Base-by-base conservation (phyloP, 2,888 invertebrate genomes). In the Plagiodera versicolora region DNA sequence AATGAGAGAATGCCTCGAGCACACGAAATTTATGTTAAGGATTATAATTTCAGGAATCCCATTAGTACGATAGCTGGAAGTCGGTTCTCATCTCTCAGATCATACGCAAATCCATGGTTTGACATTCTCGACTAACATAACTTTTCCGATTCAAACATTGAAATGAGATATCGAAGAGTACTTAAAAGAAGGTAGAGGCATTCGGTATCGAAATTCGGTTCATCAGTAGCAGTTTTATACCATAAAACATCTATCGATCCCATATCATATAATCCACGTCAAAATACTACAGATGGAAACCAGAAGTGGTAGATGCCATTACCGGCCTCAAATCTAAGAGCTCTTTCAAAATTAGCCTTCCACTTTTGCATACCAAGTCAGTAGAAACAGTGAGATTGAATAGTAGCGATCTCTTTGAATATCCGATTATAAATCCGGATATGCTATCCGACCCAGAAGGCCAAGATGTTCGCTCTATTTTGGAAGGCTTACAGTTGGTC, bases 11-110 rank as follows among this genome's bases (percentile, higher is more conserved):
- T n/a, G n/a, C n/a, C n/a, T n/a, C n/a, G n/a, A n/a, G n/a, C n/a
- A n/a, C n/a, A n/a, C n/a, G n/a, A n/a, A n/a, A n/a, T n/a, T n/a
- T n/a, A n/a, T n/a, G n/a, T n/a, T n/a, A n/a, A n/a, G n/a, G n/a
- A n/a, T n/a, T n/a, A 53, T 49, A 39, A 19, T 58, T 54, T 2
- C 32, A 65, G 67, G 60, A 1, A 89, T 92, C 53, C 75, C 82
- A 0, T 83, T 87, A 3, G 72, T 90, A 46, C 82, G 85, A 63
- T 84, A 92, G 72, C 81, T 90, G 1, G 87, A 86, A 0, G 92
- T 92, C 0, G 92, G 92, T 2, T 84, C 85, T 70, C 90, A 91
- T 76, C 82, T 92, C 0, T 90, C 90, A 75, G 92, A 92, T 75
- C 92, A 92, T 71, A 82, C 90, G 2, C 87, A 87, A 1, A 84